Conservation (phyloP, 2,888 invertebrate genomes). For the Empis livida region DNA sequence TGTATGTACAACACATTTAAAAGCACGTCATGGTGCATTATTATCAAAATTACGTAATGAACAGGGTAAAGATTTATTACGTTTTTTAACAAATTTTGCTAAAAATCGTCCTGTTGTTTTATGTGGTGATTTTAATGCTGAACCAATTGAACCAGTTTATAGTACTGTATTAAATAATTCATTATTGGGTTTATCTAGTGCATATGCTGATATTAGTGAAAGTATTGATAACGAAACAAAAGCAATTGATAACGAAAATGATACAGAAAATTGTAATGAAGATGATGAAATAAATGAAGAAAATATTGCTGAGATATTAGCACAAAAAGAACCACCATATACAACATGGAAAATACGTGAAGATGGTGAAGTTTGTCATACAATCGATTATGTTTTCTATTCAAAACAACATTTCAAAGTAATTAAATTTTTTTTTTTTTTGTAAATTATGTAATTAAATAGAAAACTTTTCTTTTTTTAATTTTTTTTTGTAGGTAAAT, state of each 20-base stretch:
- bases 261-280: neutral
- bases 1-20: slow-evolving; percentile 59
- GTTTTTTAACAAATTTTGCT: slow-evolving; percentile 40
- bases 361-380: slow-evolving; percentile 56
- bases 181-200: slow-evolving; percentile 37
- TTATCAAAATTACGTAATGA: slow-evolving; percentile 54
- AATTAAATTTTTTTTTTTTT: neutral
- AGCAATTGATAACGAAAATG: slow-evolving; percentile 4
- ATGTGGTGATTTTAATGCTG: slow-evolving; percentile 67
- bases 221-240: slow-evolving; percentile 14
- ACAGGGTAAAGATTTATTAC: slow-evolving; percentile 53
- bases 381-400: slow-evolving; percentile 63
- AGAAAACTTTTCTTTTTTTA: neutral
- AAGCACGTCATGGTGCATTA: slow-evolving; percentile 55
- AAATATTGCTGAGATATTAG: slow-evolving; percentile 22
- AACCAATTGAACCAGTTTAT: slow-evolving; percentile 57
- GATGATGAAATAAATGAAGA: neutral
- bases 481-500: slow-evolving; percentile 21
- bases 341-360: slow-evolving; percentile 67
- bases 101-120: slow-evolving; percentile 45
- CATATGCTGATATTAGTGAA: slow-evolving; percentile 38
- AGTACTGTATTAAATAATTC: slow-evolving; percentile 40
- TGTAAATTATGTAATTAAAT: neutral
- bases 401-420: slow-evolving; percentile 44
- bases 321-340: slow-evolving; percentile 49